Evolutionary conservation across 2,888 invertebrate genomes (phyloP), one percentile per base, ranked within the genome.

Genomic region (Lycophotia porphyrea): DNA sequence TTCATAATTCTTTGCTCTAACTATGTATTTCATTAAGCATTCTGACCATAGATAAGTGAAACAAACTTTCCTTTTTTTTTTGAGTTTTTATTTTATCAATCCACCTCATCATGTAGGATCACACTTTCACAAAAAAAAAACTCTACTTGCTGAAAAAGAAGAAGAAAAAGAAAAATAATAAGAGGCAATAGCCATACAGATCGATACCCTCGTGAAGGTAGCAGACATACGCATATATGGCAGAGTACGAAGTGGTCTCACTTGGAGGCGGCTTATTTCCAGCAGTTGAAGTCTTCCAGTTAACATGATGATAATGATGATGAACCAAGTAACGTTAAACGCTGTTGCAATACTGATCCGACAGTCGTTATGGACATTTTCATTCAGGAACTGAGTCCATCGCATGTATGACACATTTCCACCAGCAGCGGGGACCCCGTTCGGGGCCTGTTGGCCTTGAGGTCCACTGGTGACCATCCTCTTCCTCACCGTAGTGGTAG

Each of bases 1-100:
- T 27, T 55, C 18, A 27, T 15, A 55, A 27, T 55, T n/a, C 1
- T 15, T 76, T 76, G 64, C 42, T 64, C 27, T 27, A 11, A 74
- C 13, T 55, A 9, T n/a, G n/a, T n/a, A n/a, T 64, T 76, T 64
- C 8, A 27, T 5, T 18, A 44, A 52, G 52, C 49, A 24, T 27
- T 42, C 27, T 42, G 7, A 1, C 5, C 5, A 8, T 11, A 34
- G n/a, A 34, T 3, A 44, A 27, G 1, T 13, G 4, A 71, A 24
- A 75, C 15, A 11, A 21, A 24, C 18, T 27, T 36, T 9, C n/a
- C 4, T 49, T n/a, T 49, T 47, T n/a, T 11, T 52, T 13, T n/a
- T n/a, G n/a, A 13, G 15, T 42, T 42, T 55, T 3, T n/a, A 5
- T 72, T 24, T 71, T 7, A 27, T 27, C 9, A 21, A 24, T 31